These are phyloP conservation scores for Papilio aristodemus DNA, from an alignment of 1,140 invertebrate genomes.

Conservation along the genomic window DNA sequence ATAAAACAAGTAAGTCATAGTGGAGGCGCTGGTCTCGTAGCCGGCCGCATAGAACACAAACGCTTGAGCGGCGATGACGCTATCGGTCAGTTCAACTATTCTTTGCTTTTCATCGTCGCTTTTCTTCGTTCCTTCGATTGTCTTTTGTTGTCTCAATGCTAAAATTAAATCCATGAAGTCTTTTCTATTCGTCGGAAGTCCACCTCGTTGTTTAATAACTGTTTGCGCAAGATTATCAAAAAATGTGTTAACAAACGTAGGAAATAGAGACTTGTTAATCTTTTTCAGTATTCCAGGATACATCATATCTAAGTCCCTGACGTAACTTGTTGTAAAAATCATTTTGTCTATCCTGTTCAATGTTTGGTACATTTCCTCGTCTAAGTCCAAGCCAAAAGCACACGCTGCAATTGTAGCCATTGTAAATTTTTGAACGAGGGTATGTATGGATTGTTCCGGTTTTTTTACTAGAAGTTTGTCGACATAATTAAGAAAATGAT, in stretches of 20 bases:
- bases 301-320: conserved; percentile 49
- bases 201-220: conserved; percentile 41
- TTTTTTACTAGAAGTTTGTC: conserved; percentile 36
- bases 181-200: conserved; percentile 35
- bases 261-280: conserved; percentile 47
- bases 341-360: conserved; percentile 42
- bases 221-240: conserved; percentile 42
- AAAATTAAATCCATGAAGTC: too few relatives aligned
- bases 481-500: conserved; percentile 56
- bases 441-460: conserved; percentile 62
- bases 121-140: too few relatives aligned
- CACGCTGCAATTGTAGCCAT: conserved; percentile 79
- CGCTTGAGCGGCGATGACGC: too few relatives aligned
- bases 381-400: conserved; percentile 81
- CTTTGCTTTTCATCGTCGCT: too few relatives aligned
- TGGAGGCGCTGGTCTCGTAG: conserved; percentile 53
- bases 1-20: too few relatives aligned
- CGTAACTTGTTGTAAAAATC: conserved; percentile 35
- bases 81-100: conserved; percentile 45
- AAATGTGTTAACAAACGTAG: conserved; percentile 39
- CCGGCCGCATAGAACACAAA: too few relatives aligned
- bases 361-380: conserved; percentile 46
- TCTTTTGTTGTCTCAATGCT: too few relatives aligned
- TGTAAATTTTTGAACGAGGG: conserved; percentile 65
- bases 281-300: conserved; percentile 48